Evolutionary conservation across 1,140 invertebrate species (phyloP), one percentile per base, ranked within the genome.

Genomic region (Leptinotarsa lineolata): DNA sequence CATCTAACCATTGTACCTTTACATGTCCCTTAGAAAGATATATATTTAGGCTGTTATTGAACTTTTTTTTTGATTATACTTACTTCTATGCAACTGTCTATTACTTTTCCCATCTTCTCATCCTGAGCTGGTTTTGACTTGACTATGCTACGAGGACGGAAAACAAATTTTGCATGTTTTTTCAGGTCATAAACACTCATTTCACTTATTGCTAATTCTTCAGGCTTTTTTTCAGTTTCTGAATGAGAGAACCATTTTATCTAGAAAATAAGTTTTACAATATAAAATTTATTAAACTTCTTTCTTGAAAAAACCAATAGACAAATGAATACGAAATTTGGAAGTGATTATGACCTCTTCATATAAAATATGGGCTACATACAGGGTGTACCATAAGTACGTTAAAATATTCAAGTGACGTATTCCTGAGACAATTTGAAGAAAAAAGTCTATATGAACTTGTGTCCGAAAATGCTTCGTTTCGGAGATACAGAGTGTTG

Each of bases 151-250:
- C 95, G 95, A 12, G 95, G 95, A 75, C 95, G 89, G 84, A 95
- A 98, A 77, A 95, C 93, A 85, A 95, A 97, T 83, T 97, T 95
- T 3, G 95, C 92, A 88, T 98, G 96, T 86, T 98, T 96, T 82
- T 95, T 96, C 44, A 98, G 87, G 85, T 98, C 97, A 82, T 98
- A 98, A 4, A 98, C 96, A 85, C 95, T 97, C 71, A 96, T 90
- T 86, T 98, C 96, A 71, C 90, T 90, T 78, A 91, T 89, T 74
- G 90, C 86, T 22, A 94, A 80, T 79, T 91, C 89, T 72, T 88
- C 88, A 8, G 95, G 95, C 66, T 93, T 94, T 79, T 78, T 61
- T 11, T 81, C 78, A 20, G 70, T 69, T 45, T 82, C 76, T 13
- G 68, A 76, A 72, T 78, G 77, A n/a, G 48, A 68, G 70, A 83